These are phyloP conservation scores for Fragum sueziense DNA, from an alignment of 2,888 invertebrate genomes.

Conservation along the genomic window DNA sequence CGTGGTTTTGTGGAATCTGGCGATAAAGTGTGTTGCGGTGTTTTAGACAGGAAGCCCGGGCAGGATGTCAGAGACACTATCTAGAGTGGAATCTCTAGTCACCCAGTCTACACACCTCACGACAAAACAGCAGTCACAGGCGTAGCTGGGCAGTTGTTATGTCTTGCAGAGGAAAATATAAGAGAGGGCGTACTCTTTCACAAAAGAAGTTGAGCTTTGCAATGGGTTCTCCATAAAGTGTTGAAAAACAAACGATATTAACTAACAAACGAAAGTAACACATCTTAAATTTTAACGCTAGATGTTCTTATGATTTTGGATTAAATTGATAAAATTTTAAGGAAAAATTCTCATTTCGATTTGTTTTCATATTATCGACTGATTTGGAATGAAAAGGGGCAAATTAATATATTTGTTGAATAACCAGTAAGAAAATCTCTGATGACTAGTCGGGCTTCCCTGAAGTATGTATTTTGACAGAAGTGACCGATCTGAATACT, in stretches of 20 bases:
- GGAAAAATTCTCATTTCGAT: too few relatives aligned
- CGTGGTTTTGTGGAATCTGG: not conserved
- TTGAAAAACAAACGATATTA: too few relatives aligned
- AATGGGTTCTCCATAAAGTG: too few relatives aligned
- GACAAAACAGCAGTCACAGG: not conserved
- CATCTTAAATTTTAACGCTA: too few relatives aligned
- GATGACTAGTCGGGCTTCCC: not conserved
- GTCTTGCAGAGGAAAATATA: too few relatives aligned
- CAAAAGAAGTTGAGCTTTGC: too few relatives aligned
- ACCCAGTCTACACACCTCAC: not conserved
- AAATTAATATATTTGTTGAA: not conserved
- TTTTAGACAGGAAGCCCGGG: not conserved
- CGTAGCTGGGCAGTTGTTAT: too few relatives aligned
- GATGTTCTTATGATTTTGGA: too few relatives aligned
- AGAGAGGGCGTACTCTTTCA: too few relatives aligned
- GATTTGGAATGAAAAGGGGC: not conserved
- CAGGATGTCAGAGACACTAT: not conserved
- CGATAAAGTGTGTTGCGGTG: slow-evolving; percentile 17
- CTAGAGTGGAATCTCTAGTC: slow-evolving; percentile 7
- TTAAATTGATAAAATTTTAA: too few relatives aligned
- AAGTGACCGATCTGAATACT: not conserved
- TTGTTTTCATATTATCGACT: too few relatives aligned
- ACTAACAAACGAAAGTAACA: too few relatives aligned
- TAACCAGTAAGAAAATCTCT: not conserved
- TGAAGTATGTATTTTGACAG: not conserved